A percentile compares a stretch with the other conserved stretches of the same genome.
phyloP scores from a whole-genome alignment of 2,113 vertebrate species.

The zebrafish (Danio rerio) region GRCz12tu NC_133176.1:62373501-62374000 shows the following conservation, averaged over 20 bases:
- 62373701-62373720: not conserved
- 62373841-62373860: not conserved
- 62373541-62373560: slow-evolving; percentile 68
- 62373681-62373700: not conserved
- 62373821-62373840: no score
- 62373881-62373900: not conserved
- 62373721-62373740: not conserved
- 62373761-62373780: no score
- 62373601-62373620: slow-evolving; percentile 55
- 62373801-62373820: no score
- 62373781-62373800: no score
- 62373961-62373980: not conserved
- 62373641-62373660: slow-evolving; percentile 52
- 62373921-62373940: not conserved
- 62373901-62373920: not conserved
- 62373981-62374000: not conserved
- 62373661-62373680: slow-evolving; percentile 63
- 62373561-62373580: slow-evolving; percentile 48
- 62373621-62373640: slow-evolving; percentile 64
- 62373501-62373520: no score
- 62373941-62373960: not conserved
- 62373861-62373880: not conserved
- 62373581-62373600: slow-evolving; percentile 69
- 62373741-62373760: not conserved
- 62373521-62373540: slow-evolving; percentile 50